Evolutionary conservation across 92 coral and sea anemone genomes (phyloP).

Genomic region (Parazoanthus swiftii): DNA sequence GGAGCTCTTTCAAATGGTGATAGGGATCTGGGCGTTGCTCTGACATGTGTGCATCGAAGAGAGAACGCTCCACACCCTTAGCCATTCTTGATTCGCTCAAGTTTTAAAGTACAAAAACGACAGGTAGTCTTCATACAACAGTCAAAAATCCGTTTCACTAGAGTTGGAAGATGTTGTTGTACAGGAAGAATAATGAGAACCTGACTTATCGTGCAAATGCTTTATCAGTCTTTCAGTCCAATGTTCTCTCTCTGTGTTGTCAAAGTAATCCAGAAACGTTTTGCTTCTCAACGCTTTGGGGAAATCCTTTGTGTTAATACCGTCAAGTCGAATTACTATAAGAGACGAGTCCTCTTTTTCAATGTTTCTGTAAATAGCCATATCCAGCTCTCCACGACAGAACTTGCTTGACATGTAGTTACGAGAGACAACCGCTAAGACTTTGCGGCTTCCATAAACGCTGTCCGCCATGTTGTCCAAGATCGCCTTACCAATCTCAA

Average conservation of each 20-base stretch:
- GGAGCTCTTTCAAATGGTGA: too few relatives aligned
- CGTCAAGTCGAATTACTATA: constrained; percentile 23
- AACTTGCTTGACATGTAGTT: constrained; percentile 39
- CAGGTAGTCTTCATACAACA: neutral
- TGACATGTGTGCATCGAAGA: too few relatives aligned
- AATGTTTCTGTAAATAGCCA: constrained; percentile 35
- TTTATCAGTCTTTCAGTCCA: constrained; percentile 40
- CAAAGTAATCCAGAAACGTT: constrained; percentile 46
- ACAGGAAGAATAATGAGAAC: neutral
- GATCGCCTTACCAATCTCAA: constrained; percentile 40
- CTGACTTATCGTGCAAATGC: constrained; percentile 17
- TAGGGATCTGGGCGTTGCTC: too few relatives aligned
- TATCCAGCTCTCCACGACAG: constrained; percentile 30
- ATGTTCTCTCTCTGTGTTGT: constrained; percentile 36
- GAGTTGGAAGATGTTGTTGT: constrained; percentile 1
- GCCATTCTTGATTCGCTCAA: too few relatives aligned
- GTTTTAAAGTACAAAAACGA: neutral
- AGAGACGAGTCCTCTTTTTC: constrained; percentile 36
- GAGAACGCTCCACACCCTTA: too few relatives aligned
- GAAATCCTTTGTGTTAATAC: constrained; percentile 30
- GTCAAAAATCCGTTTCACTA: neutral
- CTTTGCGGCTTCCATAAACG: constrained; percentile 44
- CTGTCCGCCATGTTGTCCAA: constrained; percentile 50
- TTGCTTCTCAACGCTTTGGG: constrained; percentile 41
- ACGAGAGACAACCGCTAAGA: constrained; percentile 26